These are phyloP conservation scores for Lysiphlebus fabarum DNA, from an alignment of 1,140 invertebrate genomes.

Conservation along the genomic window DNA sequence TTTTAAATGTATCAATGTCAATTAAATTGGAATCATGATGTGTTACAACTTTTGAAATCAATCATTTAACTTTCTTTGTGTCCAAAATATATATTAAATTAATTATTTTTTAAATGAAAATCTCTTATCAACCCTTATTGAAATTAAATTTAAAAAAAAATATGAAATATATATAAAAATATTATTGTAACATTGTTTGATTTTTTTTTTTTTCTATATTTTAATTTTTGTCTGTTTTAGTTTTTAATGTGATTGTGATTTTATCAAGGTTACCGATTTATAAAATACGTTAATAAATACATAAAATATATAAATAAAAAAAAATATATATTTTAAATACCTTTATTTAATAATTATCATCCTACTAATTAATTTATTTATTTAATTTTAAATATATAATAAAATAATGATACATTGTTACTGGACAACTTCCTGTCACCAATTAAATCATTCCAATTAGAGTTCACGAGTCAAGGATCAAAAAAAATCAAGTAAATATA, in stretches of 20 bases:
- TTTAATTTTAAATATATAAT: no score
- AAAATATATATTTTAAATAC: no score
- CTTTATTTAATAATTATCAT: no score
- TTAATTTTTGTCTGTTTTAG: conserved; percentile 23
- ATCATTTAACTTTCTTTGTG: conserved; percentile 16
- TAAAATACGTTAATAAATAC: conserved; percentile 36
- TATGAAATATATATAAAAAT: no score
- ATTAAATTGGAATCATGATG: conserved; percentile 6
- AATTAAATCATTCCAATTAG: no score
- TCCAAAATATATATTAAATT: not conserved
- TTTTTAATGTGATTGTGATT: conserved; percentile 50
- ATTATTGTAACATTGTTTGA: not conserved
- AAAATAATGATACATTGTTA: no score
- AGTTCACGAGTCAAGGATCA: not conserved
- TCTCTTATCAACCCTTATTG: not conserved
- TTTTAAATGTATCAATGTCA: conserved; percentile 6
- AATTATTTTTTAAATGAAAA: no score
- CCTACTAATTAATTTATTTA: no score
- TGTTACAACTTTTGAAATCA: conserved; percentile 20
- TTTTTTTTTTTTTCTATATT: not conserved
- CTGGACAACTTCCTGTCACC: no score
- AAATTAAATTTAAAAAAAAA: conserved; percentile 1
- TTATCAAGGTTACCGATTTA: conserved; percentile 54
- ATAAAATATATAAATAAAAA: not conserved
- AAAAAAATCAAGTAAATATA: no score